Evolutionary conservation across 2,888 invertebrate genomes (phyloP).

Genomic region (Drosophila lacicola): DNA sequence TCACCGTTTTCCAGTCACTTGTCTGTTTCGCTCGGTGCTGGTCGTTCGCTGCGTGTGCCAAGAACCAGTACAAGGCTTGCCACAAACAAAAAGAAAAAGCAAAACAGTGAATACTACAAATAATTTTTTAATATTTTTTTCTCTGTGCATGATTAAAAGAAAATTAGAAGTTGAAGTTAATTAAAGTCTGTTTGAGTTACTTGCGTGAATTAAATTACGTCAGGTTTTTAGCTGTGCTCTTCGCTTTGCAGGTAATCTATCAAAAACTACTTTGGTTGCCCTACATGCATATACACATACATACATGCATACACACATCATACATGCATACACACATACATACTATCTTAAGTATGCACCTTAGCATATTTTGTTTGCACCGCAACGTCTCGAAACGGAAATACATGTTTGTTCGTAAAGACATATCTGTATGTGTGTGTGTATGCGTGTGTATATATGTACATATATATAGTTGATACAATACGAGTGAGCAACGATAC

Average conservation of each 20-base stretch:
- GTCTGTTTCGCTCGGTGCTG: slow-evolving; percentile 46
- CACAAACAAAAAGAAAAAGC: slow-evolving; percentile 25
- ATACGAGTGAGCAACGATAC: slow-evolving; percentile 33
- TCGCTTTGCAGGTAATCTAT: slow-evolving; percentile 35
- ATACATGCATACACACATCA: neutral
- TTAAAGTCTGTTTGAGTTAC: slow-evolving; percentile 8
- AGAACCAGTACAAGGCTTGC: slow-evolving; percentile 32
- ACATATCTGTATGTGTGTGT: neutral
- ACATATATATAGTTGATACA: slow-evolving; percentile 21
- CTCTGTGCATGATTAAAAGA: slow-evolving; percentile 8
- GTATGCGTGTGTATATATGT: neutral
- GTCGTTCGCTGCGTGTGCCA: slow-evolving; percentile 32
- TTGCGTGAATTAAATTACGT: slow-evolving; percentile 9
- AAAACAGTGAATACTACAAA: slow-evolving; percentile 28
- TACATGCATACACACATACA: slow-evolving; percentile 2
- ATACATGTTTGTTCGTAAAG: slow-evolving; percentile 29
- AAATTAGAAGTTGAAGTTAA: neutral
- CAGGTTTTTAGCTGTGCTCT: slow-evolving; percentile 30
- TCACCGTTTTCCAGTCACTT: slow-evolving; percentile 56
- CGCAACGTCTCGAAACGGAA: slow-evolving; percentile 40
- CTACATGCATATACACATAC: slow-evolving; percentile 20
- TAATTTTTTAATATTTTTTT: slow-evolving; percentile 27
- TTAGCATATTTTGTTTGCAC: slow-evolving; percentile 43
- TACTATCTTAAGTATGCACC: slow-evolving; percentile 35
- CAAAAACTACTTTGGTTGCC: slow-evolving; percentile 20